Evolutionary conservation across 2,797 vertebrate species (phyloP), one percentile per base, ranked within the genome.

Genomic region (Synaphobranchus kaupii): DNA sequence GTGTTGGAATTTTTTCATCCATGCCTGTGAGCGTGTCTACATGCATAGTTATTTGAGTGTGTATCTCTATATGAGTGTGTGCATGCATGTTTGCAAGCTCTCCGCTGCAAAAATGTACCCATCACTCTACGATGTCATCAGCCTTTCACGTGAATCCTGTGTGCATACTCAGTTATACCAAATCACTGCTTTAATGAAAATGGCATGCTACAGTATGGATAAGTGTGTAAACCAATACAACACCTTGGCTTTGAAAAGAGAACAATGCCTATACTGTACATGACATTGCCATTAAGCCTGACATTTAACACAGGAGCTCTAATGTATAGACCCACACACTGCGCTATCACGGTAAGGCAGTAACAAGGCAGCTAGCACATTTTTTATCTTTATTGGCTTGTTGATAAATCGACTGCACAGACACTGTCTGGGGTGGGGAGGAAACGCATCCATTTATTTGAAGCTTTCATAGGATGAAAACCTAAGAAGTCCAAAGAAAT

Each of bases 301-400:
- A 91, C 84, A 90, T 89, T 89, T 90, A 89, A 78, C 82, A 83
- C 66, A 81, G 87, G 63, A 44, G 85, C 52, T 6, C 84, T 82
- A 88, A 87, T 85, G 80, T 87, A 88, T 89, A 85, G 88, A 82
- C 88, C 85, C 82, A 71, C 71, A 48, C 31, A 25, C 86, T 52
- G 84, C 71, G 25, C 85, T 58, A 83, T 68, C 58, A 81, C 44
- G 15, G 25, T 56, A 47, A 85, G 78, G 84, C 88, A 87, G 82
- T 88, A 91, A 92, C 87, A 90, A 90, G 90, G 88, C 87, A 89
- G 80, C 34, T 47, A 68, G 76, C 82, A 60, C 86, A 50, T 90
- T 63, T 86, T 90, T 89, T 90, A 92, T 88, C 83, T 58, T 86
- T 58, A 86, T 58, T 81, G 76, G 31, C 78, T 50, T 81, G 78